Evolutionary conservation across 1,140 invertebrate genomes (phyloP), one percentile per base, ranked within the genome.

Genomic region (Zaprionus tsacasi): DNA sequence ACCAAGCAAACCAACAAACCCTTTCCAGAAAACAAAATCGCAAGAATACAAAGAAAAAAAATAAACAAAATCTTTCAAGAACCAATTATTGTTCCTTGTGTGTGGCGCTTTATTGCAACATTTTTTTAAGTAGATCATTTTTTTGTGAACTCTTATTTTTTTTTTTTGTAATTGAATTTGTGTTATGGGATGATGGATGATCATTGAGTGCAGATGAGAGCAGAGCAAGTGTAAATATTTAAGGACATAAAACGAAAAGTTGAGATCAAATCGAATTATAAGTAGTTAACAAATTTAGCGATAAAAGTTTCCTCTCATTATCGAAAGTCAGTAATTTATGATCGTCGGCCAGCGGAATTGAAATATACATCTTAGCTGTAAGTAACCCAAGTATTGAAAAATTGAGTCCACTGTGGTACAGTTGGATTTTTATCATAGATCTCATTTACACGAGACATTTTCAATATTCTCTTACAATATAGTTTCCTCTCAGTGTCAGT

Each of bases 61-160:
- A 89, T 85, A 91, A 82, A 87, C 55, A 80, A 82, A 85, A 78
- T 72, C 75, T 78, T 76, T 74, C 77, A 87, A 79, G 78, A 88
- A 80, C 76, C 61, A 78, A 85, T 69, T 65, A 73, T 72, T 82
- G 73, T 85, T 82, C 79, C 76, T 65, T 78, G 81, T 82, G 68
- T 74, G 80, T 82, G 72, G 75, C 71, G 64, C 66, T 56, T 76
- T 65, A 59, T 79, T 71, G 78, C 79, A 78, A 78, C 52, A 86
- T 70, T 70, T 64, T 79, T 73, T 58, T 76, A 66, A 76, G 7
- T 36, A 38, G 25, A 48, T 45, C 30, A 65, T 64, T 48, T 58
- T 17, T 27, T 43, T 40, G 21, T 21, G 1, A 21, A 21, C 21
- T 74, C 60, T 57, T 45, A 17, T 54, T 40, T 27, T 56, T 57